These are phyloP conservation scores for Ctenosaura bakeri DNA, from an alignment of 2,797 vertebrate species.

Conservation along the genomic window DNA sequence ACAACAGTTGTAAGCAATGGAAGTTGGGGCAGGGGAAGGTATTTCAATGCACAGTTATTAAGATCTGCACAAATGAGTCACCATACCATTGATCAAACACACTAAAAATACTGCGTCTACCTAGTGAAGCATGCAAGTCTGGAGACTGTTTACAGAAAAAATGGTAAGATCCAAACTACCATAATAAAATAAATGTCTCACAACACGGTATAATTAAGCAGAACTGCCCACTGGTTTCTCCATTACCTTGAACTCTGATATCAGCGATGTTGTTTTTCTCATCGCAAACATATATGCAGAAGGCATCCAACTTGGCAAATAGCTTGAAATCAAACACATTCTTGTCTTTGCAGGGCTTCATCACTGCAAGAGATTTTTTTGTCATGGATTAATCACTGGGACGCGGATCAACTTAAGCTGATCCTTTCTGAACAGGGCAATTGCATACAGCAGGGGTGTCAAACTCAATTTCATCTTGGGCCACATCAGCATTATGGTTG, in stretches of 20 bases:
- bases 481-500: too few species aligned
- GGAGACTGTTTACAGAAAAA: background rate
- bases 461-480: too few species aligned
- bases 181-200: background rate
- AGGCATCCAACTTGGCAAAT: conserved; percentile 89
- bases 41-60: background rate
- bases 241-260: conserved; percentile 92
- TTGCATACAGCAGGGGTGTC: conserved; percentile 10
- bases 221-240: background rate
- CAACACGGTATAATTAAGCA: background rate
- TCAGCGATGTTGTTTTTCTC: conserved; percentile 90
- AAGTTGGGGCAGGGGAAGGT: too few species aligned
- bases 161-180: background rate
- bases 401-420: background rate
- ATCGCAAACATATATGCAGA: conserved; percentile 90
- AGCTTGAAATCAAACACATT: conserved; percentile 90
- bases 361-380: conserved; percentile 76
- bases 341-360: conserved; percentile 82
- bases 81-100: background rate
- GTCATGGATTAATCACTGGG: background rate
- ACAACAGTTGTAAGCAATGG: background rate
- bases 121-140: background rate
- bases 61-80: background rate
- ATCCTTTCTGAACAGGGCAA: background rate
- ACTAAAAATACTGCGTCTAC: background rate